phyloP scores from a whole-genome alignment of 2,797 vertebrate genomes.

The Margarornis squamiger region DNA sequence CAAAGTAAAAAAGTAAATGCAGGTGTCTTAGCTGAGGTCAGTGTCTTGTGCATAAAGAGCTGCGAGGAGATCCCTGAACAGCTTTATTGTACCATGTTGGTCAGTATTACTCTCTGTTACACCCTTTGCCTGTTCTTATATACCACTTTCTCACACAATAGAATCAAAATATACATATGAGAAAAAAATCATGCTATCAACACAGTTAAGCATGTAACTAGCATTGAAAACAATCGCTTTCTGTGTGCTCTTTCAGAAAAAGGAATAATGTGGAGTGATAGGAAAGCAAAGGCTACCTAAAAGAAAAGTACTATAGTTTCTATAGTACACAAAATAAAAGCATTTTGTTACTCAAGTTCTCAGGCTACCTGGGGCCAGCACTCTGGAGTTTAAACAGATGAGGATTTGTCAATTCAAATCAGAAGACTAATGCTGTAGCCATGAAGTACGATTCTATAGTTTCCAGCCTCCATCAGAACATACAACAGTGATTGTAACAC shows the following conservation, averaged over 20 bases:
- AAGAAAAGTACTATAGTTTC: background rate
- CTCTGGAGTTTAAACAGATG: background rate
- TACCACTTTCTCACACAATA: background rate
- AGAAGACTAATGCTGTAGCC: background rate
- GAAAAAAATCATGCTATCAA: background rate
- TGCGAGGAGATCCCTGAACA: background rate
- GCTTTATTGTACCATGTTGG: background rate
- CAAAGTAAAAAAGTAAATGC: too few relatives aligned
- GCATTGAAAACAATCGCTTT: background rate
- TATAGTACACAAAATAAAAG: background rate
- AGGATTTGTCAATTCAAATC: background rate
- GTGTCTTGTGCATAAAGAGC: background rate
- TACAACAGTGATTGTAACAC: accelerated
- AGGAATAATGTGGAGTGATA: accelerated
- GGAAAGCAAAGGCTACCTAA: background rate
- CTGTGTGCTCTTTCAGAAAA: background rate
- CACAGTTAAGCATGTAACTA: background rate
- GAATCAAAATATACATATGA: background rate
- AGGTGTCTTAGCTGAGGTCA: background rate
- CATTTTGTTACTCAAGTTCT: background rate
- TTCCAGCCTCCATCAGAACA: background rate
- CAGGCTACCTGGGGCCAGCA: background rate
- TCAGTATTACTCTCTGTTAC: background rate
- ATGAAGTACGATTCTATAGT: background rate
- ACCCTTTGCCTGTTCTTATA: background rate